Evolutionary conservation across 2,888 invertebrate genomes (phyloP).

Genomic region (Mactromeris polynyma): DNA sequence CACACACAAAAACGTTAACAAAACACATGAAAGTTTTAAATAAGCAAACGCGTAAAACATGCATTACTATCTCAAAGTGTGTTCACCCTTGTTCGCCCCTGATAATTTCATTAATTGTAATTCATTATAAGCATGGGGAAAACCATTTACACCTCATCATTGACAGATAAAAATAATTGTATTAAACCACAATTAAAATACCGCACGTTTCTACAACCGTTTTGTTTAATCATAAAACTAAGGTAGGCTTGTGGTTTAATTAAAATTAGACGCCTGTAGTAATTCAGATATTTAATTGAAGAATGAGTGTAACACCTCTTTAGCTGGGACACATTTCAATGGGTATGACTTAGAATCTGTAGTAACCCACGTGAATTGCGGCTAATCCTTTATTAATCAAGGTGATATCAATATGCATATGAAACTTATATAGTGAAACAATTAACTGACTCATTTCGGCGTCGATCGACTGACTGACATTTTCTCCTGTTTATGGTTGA

Average conservation of each 20-base stretch:
- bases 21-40: no score
- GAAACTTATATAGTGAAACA: no score
- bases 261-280: not conserved
- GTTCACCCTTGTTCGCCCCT: not conserved
- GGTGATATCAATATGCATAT: no score
- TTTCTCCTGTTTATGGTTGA: no score
- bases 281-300: not conserved
- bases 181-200: not conserved
- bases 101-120: not conserved
- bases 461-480: no score
- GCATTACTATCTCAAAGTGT: not conserved
- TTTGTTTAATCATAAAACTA: conserved; percentile 1
- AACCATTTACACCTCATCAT: not conserved
- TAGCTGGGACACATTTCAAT: not conserved
- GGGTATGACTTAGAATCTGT: not conserved
- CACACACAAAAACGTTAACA: not conserved
- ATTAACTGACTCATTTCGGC: no score
- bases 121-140: not conserved
- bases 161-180: conserved; percentile 9
- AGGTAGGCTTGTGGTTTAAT: not conserved
- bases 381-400: no score
- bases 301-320: not conserved
- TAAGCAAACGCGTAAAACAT: not conserved
- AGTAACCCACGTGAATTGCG: no score
- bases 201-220: not conserved